A percentile compares a stretch with the other conserved stretches of the same genome.
Evolutionary conservation across 1,140 invertebrate species (phyloP).

Genomic region (Nixonia krombeini): DNA sequence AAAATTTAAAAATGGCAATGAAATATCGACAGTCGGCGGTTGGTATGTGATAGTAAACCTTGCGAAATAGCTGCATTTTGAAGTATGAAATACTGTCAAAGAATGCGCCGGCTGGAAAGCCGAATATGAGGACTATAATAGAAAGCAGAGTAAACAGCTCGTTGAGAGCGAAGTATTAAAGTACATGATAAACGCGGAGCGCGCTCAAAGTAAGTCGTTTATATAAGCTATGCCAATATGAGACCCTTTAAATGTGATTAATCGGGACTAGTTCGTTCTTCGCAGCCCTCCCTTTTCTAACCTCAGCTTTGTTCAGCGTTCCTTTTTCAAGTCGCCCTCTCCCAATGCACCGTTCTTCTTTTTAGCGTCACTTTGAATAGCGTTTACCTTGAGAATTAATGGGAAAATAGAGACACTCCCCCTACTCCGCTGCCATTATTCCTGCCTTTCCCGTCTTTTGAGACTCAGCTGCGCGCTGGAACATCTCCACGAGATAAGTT

Average conservation of each 20-base stretch:
- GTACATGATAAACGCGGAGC: slow-evolving; percentile 17
- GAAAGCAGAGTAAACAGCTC: background rate
- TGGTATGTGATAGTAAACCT: no score
- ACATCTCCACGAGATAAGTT: slow-evolving; percentile 35
- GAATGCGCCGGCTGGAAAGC: background rate
- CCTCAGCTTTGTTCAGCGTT: slow-evolving; percentile 21
- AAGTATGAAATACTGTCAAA: background rate
- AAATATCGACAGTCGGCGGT: no score
- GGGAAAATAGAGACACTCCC: slow-evolving; percentile 46
- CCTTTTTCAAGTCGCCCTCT: slow-evolving; percentile 17
- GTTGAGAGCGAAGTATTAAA: slow-evolving; percentile 6
- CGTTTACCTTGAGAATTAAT: slow-evolving; percentile 46
- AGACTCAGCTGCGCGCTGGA: slow-evolving; percentile 23
- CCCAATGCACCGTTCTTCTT: slow-evolving; percentile 26
- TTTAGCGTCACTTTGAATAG: slow-evolving; percentile 42
- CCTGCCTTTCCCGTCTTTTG: slow-evolving; percentile 35
- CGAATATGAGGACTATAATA: background rate
- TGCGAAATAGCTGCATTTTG: no score
- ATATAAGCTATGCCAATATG: slow-evolving; percentile 27
- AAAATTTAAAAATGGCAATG: no score
- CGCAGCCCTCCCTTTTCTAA: slow-evolving; percentile 14
- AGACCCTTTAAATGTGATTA: slow-evolving; percentile 29
- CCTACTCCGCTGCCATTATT: slow-evolving; percentile 36
- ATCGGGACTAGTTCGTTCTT: slow-evolving; percentile 29
- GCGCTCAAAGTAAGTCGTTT: slow-evolving; percentile 21